Percentiles rank a stretch among this genome's conserved stretches.
phyloP scores from a whole-genome alignment of 2,797 vertebrate species.

The Ataeniobius toweri region DNA sequence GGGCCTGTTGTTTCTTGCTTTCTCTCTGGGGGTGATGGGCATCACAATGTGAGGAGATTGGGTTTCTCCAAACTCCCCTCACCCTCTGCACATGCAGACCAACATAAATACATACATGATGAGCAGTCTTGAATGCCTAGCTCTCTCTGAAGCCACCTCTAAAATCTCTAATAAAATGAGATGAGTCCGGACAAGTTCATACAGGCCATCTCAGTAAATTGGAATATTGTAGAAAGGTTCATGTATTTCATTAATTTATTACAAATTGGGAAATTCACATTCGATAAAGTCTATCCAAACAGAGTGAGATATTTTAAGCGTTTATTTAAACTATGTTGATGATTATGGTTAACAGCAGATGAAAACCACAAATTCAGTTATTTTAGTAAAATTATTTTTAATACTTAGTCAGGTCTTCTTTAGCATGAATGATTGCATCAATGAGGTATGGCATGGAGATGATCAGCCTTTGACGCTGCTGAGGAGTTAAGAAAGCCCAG shows the following conservation, averaged over 20 bases:
- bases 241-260: neutral
- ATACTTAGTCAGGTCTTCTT: neutral
- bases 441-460: neutral
- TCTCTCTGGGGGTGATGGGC: slow-evolving; percentile 77
- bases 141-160: slow-evolving; percentile 40
- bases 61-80: slow-evolving; percentile 73
- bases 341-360: neutral
- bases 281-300: too few relatives aligned
- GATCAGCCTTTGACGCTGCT: neutral
- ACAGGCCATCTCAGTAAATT: too few relatives aligned
- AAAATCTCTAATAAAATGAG: slow-evolving; percentile 12
- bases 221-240: neutral
- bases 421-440: neutral
- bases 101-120: slow-evolving; percentile 54
- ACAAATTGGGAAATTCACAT: neutral
- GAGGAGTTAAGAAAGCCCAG: neutral
- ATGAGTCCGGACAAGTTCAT: neutral
- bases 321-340: neutral
- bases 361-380: neutral
- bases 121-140: slow-evolving; percentile 61
- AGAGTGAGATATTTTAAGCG: neutral
- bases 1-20: slow-evolving; percentile 80
- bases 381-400: too few relatives aligned
- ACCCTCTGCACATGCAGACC: slow-evolving; percentile 50
- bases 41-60: slow-evolving; percentile 79